Percentiles rank a stretch among this genome's conserved stretches.
Evolutionary conservation across 2,113 vertebrate genomes (phyloP).

Genomic region (Corapipo altera): DNA sequence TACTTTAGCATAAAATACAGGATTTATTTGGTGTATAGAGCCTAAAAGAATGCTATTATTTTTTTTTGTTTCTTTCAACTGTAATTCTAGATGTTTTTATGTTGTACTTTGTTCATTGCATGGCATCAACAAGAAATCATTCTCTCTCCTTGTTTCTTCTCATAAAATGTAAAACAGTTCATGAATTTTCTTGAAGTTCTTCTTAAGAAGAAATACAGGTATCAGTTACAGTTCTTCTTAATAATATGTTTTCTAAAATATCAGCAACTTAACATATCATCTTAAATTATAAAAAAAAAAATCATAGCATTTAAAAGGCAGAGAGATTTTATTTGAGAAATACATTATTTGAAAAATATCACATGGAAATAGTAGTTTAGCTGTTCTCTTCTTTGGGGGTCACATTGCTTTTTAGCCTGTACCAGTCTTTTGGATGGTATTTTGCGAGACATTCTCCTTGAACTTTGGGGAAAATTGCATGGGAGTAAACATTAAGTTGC

Average conservation of each 20-base stretch:
- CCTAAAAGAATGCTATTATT: neutral
- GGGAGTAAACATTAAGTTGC: neutral
- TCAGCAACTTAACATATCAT: neutral
- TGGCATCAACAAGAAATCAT: neutral
- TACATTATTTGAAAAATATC: neutral
- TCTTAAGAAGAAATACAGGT: neutral
- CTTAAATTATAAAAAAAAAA: neutral
- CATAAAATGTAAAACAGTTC: neutral
- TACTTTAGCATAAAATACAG: neutral
- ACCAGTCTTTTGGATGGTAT: neutral
- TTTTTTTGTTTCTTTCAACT: neutral
- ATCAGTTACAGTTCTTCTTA: neutral
- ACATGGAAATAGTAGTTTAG: neutral
- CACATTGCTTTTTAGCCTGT: neutral
- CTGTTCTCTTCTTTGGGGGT: neutral
- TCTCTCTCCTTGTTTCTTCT: neutral
- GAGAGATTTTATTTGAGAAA: neutral
- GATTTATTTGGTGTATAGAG: neutral
- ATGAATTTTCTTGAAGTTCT: neutral
- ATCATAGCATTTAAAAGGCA: neutral
- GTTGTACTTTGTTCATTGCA: neutral
- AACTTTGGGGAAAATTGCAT: conserved; percentile 15
- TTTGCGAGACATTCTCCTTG: neutral
- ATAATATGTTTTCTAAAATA: neutral
- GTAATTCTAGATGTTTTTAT: neutral